phyloP scores from a whole-genome alignment of 2,113 vertebrate species.

The Cochlearius cochlearius region DNA sequence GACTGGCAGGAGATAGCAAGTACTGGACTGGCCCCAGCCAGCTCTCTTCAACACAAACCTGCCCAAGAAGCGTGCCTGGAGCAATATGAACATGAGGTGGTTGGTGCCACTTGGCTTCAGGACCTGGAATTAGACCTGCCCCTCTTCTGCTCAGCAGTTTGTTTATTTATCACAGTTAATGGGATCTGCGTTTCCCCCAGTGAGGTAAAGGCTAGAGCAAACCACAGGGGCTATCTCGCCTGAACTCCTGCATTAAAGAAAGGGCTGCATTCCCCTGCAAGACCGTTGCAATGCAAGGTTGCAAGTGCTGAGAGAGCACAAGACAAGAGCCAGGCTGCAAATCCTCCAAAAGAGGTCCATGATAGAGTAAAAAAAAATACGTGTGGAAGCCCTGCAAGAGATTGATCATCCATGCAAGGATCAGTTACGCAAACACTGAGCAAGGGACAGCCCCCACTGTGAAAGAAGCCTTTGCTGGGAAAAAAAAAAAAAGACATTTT shows the following conservation, averaged over 20 bases:
- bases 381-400: background rate
- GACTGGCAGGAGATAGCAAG: background rate
- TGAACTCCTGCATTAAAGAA: background rate
- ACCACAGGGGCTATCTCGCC: background rate
- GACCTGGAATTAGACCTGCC: background rate
- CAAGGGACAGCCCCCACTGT: background rate
- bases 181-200: background rate
- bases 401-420: background rate
- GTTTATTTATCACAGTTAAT: background rate
- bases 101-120: background rate
- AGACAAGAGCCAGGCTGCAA: background rate
- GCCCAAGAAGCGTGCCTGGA: background rate
- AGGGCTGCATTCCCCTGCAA: background rate
- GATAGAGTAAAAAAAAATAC: fast-evolving
- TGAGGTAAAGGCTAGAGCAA: background rate
- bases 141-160: background rate
- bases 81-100: background rate
- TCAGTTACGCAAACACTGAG: background rate
- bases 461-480: background rate
- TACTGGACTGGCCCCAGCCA: background rate
- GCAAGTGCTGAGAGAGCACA: background rate
- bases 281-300: background rate
- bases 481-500: background rate
- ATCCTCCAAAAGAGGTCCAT: background rate
- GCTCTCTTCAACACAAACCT: background rate